phyloP scores from a whole-genome alignment of 2,113 vertebrate species.

The Aythya baeri region DNA sequence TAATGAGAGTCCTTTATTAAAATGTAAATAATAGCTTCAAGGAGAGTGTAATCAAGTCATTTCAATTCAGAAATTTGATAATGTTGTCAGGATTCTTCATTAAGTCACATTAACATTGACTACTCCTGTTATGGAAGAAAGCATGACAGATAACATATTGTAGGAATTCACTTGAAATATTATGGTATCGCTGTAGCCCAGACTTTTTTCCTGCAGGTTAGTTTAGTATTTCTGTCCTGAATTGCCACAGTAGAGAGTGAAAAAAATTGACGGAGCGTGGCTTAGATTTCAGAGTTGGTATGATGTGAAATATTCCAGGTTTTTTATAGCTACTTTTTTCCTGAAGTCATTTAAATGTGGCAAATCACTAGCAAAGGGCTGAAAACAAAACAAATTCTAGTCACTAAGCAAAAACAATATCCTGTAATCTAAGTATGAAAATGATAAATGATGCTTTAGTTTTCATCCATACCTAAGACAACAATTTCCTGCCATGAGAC shows the following conservation, averaged over 20 bases:
- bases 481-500: not conserved
- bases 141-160: not conserved
- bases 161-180: not conserved
- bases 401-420: not conserved
- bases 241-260: not conserved
- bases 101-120: not conserved
- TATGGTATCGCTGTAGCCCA: not conserved
- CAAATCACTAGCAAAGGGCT: not conserved
- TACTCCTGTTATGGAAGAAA: not conserved
- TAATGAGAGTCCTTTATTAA: conserved; percentile 6
- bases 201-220: not conserved
- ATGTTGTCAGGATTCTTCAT: conserved; percentile 29
- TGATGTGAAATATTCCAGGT: not conserved
- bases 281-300: not conserved
- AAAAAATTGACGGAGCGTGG: not conserved
- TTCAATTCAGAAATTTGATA: conserved; percentile 24
- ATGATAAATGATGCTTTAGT: not conserved
- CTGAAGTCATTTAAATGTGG: not conserved
- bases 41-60: not conserved
- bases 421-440: not conserved
- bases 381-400: not conserved
- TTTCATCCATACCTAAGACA: not conserved
- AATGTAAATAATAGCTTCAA: conserved; percentile 44
- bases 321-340: not conserved
- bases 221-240: not conserved